These are phyloP conservation scores for Marcusenius ussheri DNA, from an alignment of 2,113 vertebrate species.

Conservation along the genomic window DNA sequence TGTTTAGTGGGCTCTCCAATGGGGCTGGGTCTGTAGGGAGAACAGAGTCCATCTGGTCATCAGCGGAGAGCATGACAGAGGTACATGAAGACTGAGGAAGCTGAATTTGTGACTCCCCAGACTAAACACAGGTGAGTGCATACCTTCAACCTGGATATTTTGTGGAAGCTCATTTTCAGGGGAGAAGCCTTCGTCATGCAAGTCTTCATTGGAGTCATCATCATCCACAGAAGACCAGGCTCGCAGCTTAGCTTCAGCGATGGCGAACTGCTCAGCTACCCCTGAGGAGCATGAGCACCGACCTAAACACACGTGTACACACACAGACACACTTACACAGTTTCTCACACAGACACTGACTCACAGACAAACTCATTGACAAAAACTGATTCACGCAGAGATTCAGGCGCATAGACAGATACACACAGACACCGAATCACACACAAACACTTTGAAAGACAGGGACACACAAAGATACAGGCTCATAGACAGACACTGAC, in stretches of 20 bases:
- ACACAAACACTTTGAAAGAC: background rate
- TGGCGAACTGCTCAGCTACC: slow-evolving; percentile 92
- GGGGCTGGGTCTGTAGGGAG: slow-evolving; percentile 48
- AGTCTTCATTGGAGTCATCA: slow-evolving; percentile 88
- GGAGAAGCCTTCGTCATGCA: slow-evolving; percentile 82
- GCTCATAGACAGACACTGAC: background rate
- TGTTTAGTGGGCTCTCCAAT: slow-evolving; percentile 64
- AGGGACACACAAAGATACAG: background rate
- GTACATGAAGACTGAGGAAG: background rate
- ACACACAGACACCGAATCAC: background rate
- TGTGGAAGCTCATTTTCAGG: slow-evolving; percentile 60
- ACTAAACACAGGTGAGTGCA: background rate
- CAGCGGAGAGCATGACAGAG: background rate
- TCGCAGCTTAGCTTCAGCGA: slow-evolving; percentile 89
- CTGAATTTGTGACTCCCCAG: background rate
- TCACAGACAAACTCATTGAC: background rate
- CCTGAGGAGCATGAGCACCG: slow-evolving; percentile 46
- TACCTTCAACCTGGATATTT: slow-evolving; percentile 52
- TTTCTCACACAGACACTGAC: background rate
- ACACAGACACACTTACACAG: slow-evolving; percentile 84
- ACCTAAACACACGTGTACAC: slow-evolving; percentile 42
- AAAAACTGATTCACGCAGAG: background rate
- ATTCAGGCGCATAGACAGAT: background rate
- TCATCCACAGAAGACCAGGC: slow-evolving; percentile 96
- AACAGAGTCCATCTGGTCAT: background rate